Base-by-base conservation (phyloP, 2,797 vertebrate species). In the Austrolebias charrua region DNA sequence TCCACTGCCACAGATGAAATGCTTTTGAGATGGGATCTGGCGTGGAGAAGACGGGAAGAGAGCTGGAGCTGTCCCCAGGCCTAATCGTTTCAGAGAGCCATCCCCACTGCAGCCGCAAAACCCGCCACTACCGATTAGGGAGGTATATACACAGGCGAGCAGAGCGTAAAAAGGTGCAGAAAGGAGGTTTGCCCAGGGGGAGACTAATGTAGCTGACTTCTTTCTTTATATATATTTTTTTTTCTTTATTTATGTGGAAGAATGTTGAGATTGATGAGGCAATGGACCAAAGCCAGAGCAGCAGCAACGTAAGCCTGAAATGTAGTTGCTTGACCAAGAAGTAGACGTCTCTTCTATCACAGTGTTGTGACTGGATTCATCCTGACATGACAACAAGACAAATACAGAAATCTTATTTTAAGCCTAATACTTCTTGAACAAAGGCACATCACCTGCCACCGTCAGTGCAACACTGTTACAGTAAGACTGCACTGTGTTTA, bases 11-110 rank as follows among this genome's bases (percentile, higher is more conserved):
- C 87, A 92, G 90, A 92, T 92, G 88, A 92, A 92, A 90, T 91
- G 89, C 84, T 90, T 90, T 90, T 81, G 85, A 87, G 91, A 93
- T 92, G 86, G 84, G 83, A 91, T 89, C 82, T 89, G 90, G 91
- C 91, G 15, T 85, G 59, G 80, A 85, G 86, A 84, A 86, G 77
- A 82, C 85, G 86, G 69, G 76, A 84, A 86, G 85, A 88, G 87
- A 86, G 83, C 84, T 46, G 69, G 79, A 81, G 86, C 84, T 84
- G 89, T 90, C 90, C 82, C 78, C 46, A 14, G 76, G 83, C 80
- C 86, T 92, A 91, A 93, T 91, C 81, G 74, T 87, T 87, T 86
- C 78, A 74, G 90, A 92, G 90, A 88, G 82, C 82, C 83, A 76
- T 85, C 81, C 81, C 82, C 80, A 84, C 80, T 66, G 78, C 86